Base-by-base conservation (phyloP, 2,888 invertebrate species). In the Schizotus pectinicornis region DNA sequence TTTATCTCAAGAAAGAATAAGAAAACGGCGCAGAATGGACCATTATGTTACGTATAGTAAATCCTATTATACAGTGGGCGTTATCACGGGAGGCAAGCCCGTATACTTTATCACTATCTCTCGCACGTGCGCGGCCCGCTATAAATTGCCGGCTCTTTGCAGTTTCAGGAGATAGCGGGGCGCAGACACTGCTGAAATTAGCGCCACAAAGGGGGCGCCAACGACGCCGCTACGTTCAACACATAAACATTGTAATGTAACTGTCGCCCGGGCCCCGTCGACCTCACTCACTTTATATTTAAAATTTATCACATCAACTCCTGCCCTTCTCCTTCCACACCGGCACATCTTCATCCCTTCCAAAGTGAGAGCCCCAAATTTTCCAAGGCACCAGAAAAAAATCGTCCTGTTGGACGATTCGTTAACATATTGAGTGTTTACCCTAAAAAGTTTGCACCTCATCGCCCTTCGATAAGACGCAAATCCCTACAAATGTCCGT, bases 1-100 rank as follows among this genome's bases (percentile, higher is more conserved):
- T 79, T 80, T 80, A 80, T 80, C 80, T 78, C 72, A 70, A 79
- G 78, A 79, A 79, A 79, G 79, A 79, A 80, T 79, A 79, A 80
- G 79, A 79, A 80, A 80, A 79, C 79, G 79, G 77, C 78, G 75
- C 77, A 80, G 79, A 80, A 80, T 80, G 79, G 80, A 76, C 80
- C 80, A 80, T 80, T 80, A 80, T 80, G 80, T 78, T 79, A 79
- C 77, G 79, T 79, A 79, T 76, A 79, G 79, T 80, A 80, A 80
- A 80, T 80, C 79, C 80, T 80, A 80, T 80, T 80, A 80, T 80
- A 75, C 78, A 68, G 73, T 76, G 77, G 77, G 78, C 79, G 79
- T 79, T 80, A 80, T 80, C 80, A 74, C 65, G 71, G 69, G 70
- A 69, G 74, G 72, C 76, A 76, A 75, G 74, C 73, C 75, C 76